Evolutionary conservation across 2,888 invertebrate species (phyloP), one percentile per base, ranked within the genome.

Genomic region (Pachymerium ferrugineum): DNA sequence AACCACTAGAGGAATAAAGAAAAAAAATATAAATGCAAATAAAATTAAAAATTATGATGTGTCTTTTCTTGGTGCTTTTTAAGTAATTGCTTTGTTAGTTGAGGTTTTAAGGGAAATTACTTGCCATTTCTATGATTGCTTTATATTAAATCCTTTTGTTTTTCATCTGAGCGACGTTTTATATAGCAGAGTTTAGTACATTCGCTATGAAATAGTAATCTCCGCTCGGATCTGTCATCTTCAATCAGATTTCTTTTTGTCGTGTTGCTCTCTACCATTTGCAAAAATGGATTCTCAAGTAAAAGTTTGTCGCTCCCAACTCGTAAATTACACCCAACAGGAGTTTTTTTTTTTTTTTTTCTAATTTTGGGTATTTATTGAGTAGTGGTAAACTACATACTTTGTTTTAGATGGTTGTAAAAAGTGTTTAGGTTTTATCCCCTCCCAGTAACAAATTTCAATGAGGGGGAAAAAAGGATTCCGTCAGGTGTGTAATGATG

Each of bases 401-500:
- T 30, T 30, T 69, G 69, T 69, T 69, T 31, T 69, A 30, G 14
- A 69, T 29, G 33, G 69, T 19, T 69, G 30, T 69, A 33, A 69
- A 25, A 33, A 30, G 6, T 12, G 30, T n/a, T 69, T 69, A 33
- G 29, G 10, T 29, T 69, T 12, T 69, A 33, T 69, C 16, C 69
- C n/a, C 30, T 29, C 30, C n/a, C n/a, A n/a, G 29, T 69, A 33
- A 31, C 29, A 28, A 29, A 28, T 68, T 68, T 68, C 25, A 16
- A 29, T 25, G 68, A 69, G 69, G 62, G 14, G 22, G 25, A 22
- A 30, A 68, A 68, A 30, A 8, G 69, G 22, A 12, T 22, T 54
- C 28, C 54, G 54, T 54, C 69, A 69, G 31, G 69, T 69, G 69
- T 69, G 69, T 69, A 69, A 69, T 71, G 35, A 33, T 71, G 71